These are phyloP conservation scores for Battus philenor DNA, from an alignment of 1,140 invertebrate genomes.

Conservation along the genomic window DNA sequence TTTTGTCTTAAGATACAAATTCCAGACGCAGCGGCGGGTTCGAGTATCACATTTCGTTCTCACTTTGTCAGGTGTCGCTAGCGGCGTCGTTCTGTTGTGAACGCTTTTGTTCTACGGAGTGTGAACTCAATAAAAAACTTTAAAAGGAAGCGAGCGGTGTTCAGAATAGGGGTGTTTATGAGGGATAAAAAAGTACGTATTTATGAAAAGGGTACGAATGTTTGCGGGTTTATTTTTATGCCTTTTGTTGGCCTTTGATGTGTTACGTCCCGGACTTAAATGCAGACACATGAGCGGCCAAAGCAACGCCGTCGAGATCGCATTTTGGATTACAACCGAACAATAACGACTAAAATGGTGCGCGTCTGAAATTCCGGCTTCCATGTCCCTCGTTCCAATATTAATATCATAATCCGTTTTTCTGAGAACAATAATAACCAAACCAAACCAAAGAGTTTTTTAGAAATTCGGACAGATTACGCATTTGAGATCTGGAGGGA, in stretches of 20 bases:
- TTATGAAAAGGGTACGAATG: slow-evolving; percentile 36
- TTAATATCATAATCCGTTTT: slow-evolving; percentile 10
- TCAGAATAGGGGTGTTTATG: slow-evolving; percentile 49
- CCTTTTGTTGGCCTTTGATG: slow-evolving; percentile 35
- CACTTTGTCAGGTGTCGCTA: slow-evolving; percentile 68
- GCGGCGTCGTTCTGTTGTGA: slow-evolving; percentile 60
- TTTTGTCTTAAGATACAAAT: not conserved
- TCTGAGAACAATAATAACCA: too few relatives aligned
- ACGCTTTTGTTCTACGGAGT: slow-evolving; percentile 64
- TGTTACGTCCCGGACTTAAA: slow-evolving; percentile 28
- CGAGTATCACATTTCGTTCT: slow-evolving; percentile 66
- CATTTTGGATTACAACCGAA: slow-evolving; percentile 22
- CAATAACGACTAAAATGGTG: not conserved
- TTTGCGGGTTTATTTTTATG: slow-evolving; percentile 35
- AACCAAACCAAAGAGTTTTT: too few relatives aligned
- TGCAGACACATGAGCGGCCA: not conserved
- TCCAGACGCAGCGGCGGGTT: slow-evolving; percentile 12
- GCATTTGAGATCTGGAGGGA: too few relatives aligned
- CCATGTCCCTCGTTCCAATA: slow-evolving; percentile 9
- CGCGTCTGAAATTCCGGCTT: slow-evolving; percentile 4
- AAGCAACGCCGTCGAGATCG: slow-evolving; percentile 13
- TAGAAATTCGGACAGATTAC: too few relatives aligned
- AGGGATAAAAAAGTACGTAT: slow-evolving; percentile 22
- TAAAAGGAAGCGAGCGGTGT: slow-evolving; percentile 50
- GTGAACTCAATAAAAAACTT: slow-evolving; percentile 63